phyloP scores from a whole-genome alignment of 23 tunicate species.

The Halocynthia aurantium region DNA sequence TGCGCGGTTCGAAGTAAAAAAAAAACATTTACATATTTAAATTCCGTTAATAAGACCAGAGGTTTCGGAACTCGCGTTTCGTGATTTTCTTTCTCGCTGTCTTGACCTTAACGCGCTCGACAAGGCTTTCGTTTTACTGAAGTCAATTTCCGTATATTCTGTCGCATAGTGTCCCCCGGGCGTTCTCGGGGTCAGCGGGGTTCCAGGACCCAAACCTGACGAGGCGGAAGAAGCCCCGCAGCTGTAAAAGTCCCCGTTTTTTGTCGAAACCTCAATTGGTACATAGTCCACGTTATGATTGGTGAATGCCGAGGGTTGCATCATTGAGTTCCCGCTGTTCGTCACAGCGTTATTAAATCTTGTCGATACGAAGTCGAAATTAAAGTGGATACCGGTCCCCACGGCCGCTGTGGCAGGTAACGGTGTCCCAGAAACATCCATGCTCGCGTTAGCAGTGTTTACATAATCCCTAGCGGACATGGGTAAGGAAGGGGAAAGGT shows the following conservation, averaged over 20 bases:
- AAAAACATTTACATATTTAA: neutral
- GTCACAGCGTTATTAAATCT: slow-evolving; percentile 10
- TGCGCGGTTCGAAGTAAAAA: too few relatives aligned
- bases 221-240: slow-evolving; percentile 86
- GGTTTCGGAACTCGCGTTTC: slow-evolving; percentile 56
- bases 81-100: slow-evolving; percentile 47
- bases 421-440: slow-evolving; percentile 87
- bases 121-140: slow-evolving; percentile 73
- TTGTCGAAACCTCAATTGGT: slow-evolving; percentile 43
- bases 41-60: slow-evolving; percentile 27
- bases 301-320: slow-evolving; percentile 48
- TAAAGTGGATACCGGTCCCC: slow-evolving; percentile 42
- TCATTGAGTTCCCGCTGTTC: slow-evolving; percentile 1
- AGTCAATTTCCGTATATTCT: slow-evolving; percentile 84
- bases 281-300: slow-evolving; percentile 10
- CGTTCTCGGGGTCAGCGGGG: slow-evolving; percentile 79
- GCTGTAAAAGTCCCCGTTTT: slow-evolving; percentile 45
- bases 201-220: slow-evolving; percentile 78
- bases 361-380: slow-evolving; percentile 56
- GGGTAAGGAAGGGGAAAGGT: slow-evolving; percentile 13
- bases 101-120: slow-evolving; percentile 33
- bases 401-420: slow-evolving; percentile 76
- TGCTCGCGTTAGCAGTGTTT: slow-evolving; percentile 71
- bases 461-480: slow-evolving; percentile 69
- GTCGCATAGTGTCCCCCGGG: slow-evolving; percentile 48